Evolutionary conservation across 2,797 vertebrate species (phyloP).

Genomic region (Nasua narica): DNA sequence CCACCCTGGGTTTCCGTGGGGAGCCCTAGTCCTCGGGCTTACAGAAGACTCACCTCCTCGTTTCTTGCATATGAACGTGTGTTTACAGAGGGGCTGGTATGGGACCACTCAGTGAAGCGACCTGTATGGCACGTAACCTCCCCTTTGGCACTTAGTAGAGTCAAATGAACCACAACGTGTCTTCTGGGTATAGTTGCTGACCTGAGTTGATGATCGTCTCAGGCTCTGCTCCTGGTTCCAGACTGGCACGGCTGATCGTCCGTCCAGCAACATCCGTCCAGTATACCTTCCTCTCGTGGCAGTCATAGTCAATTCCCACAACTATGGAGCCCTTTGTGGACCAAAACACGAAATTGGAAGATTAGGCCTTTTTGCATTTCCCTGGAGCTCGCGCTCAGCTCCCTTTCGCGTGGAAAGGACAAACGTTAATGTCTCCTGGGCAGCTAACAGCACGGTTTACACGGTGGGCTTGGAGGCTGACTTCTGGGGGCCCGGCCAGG

Average conservation of each 20-base stretch:
- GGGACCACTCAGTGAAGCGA: background rate
- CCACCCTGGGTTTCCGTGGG: background rate
- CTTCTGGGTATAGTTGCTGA: slow-evolving; percentile 60
- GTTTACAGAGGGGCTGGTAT: background rate
- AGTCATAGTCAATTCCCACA: slow-evolving; percentile 95
- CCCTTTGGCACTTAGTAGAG: background rate
- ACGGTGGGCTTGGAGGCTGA: background rate
- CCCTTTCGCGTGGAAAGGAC: no score
- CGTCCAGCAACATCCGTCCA: slow-evolving; percentile 96
- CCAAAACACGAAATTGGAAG: background rate
- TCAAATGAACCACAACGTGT: background rate
- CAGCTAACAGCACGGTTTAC: background rate
- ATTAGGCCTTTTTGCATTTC: background rate
- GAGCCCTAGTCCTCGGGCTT: background rate
- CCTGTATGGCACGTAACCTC: background rate
- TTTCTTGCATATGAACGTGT: background rate
- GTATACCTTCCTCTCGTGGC: slow-evolving; percentile 92
- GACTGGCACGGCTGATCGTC: slow-evolving; percentile 90
- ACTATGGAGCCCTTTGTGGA: slow-evolving; percentile 93
- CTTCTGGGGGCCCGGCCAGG: background rate
- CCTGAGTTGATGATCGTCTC: slow-evolving; percentile 91
- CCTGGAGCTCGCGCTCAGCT: background rate
- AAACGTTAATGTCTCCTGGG: no score
- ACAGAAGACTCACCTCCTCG: background rate
- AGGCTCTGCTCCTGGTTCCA: slow-evolving; percentile 90